phyloP scores from a whole-genome alignment of 2,888 invertebrate genomes.

The Tuta absoluta region DNA sequence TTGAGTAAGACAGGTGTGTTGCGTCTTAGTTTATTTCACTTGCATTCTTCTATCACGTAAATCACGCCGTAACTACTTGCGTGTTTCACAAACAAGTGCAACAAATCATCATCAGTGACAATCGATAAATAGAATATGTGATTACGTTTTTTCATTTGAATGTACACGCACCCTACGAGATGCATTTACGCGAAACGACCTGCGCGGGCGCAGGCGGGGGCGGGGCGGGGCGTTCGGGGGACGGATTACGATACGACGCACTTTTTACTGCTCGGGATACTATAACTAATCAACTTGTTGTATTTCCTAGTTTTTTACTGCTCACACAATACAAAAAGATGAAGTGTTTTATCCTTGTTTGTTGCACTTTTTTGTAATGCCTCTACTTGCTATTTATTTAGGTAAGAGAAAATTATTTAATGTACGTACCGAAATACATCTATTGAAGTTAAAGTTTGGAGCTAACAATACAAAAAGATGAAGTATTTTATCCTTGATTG shows the following conservation, averaged over 20 bases:
- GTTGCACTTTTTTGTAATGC: background rate
- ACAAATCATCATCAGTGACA: too few species aligned
- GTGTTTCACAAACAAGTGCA: too few species aligned
- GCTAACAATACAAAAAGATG: background rate
- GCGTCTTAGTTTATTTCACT: too few species aligned
- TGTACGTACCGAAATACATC: too few species aligned
- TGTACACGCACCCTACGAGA: constrained; percentile 21
- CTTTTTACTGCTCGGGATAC: background rate
- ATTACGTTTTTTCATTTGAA: background rate
- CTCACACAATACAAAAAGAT: background rate
- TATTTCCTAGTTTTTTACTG: constrained; percentile 3
- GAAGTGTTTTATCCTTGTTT: background rate
- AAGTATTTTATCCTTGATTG: background rate
- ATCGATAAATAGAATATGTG: background rate
- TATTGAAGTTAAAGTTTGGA: too few species aligned
- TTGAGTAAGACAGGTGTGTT: too few species aligned
- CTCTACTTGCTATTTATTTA: too few species aligned
- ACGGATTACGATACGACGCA: constrained; percentile 10
- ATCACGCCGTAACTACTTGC: too few species aligned
- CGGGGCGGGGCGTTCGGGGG: background rate
- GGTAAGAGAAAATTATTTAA: too few species aligned
- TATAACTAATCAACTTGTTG: constrained; percentile 4
- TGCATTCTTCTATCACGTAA: too few species aligned
- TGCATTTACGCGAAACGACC: constrained; percentile 21
- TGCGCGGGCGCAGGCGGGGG: background rate